Base-by-base conservation (phyloP, 2,888 invertebrate genomes). In the Plemyria rubiginata region DNA sequence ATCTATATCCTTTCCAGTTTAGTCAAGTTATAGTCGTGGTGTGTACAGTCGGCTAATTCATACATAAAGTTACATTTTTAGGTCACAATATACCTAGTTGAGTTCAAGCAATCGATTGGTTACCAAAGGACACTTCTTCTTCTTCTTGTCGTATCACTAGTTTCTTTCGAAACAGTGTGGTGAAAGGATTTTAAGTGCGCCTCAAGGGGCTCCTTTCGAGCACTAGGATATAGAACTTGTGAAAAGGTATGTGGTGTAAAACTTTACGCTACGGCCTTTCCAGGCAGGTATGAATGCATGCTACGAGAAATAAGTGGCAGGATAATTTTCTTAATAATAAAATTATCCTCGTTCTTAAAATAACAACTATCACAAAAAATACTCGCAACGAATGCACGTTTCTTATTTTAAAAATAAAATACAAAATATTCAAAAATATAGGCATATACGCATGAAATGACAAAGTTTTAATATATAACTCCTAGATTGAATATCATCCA, bases 1-100 rank as follows among this genome's bases (percentile, higher is more conserved):
- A 73, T 74, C 72, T 72, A 71, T 79, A 84, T 82, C 79, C 76
- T 72, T 73, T 77, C 82, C 75, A 78, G 85, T 86, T 84, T 66
- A 78, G 69, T 77, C 81, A 71, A 78, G 65, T 67, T 67, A 65
- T 70, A 72, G 22, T 16, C 45, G 16, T 16, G 8, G 32, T 60
- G 8, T n/a, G 32, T 51, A 40, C 59, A 53, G 38, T 46, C 48
- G n/a, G 41, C 29, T 28, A 32, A 32, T 49, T 49, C 1, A 32
- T 32, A 36, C 45, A 32, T n/a, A 36, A 49, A 15, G 36, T 16
- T 50, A 4, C 32, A 32, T 48, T 49, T 49, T 32, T 48, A 48
- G 48, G 4, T 49, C n/a, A 45, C n/a, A 11, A 7, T 43, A 15
- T 2, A n/a, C n/a, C n/a, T n/a, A 8, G 15, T 43, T 43, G n/a